These are phyloP conservation scores for Sardinella longiceps DNA, from an alignment of 2,797 vertebrate genomes.

Conservation along the genomic window DNA sequence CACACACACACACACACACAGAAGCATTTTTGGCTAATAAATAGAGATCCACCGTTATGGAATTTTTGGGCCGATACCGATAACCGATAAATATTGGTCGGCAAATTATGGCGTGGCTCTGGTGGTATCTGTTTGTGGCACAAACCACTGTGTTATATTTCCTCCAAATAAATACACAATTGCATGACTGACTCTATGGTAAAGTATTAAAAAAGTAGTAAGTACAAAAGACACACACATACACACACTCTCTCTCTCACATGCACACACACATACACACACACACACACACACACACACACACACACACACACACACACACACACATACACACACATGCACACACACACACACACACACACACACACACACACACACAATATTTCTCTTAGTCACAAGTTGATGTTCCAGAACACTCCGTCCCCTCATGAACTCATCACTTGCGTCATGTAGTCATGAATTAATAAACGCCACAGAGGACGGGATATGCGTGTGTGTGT, in stretches of 20 bases:
- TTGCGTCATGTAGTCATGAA: conserved; percentile 89
- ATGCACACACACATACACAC: not conserved
- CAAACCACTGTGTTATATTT: no score
- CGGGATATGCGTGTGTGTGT: not conserved
- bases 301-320: not conserved
- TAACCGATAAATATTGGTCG: no score
- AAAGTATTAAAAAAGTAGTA: no score
- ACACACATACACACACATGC: not conserved
- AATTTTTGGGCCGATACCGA: no score
- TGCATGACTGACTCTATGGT: no score
- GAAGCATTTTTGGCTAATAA: no score
- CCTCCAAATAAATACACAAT: no score
- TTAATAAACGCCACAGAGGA: conserved; percentile 85
- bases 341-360: not conserved
- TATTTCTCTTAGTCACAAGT: conserved; percentile 42
- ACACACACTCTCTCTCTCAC: no score
- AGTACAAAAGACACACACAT: no score
- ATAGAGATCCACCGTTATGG: no score
- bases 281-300: not conserved
- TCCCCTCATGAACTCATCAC: conserved; percentile 86
- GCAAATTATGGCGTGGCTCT: no score
- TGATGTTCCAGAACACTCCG: not conserved
- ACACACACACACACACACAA: not conserved
- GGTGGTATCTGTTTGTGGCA: no score
- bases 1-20: not conserved